A percentile compares a stretch with the other conserved stretches of the same genome.
Evolutionary conservation across 2,888 invertebrate species (phyloP).

Genomic region (Erebia ligea): DNA sequence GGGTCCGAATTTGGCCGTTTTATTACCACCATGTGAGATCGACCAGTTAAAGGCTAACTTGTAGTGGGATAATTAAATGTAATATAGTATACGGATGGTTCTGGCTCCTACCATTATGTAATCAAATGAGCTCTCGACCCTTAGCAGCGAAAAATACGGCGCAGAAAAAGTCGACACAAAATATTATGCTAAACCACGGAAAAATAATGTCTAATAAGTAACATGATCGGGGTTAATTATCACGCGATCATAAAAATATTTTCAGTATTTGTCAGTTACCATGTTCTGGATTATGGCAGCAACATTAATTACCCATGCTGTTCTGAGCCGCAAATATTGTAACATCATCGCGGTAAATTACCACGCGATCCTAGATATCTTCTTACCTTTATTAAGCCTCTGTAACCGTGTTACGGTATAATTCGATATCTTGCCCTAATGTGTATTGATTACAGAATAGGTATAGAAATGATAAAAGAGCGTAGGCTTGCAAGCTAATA

Average conservation of each 20-base stretch:
- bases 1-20: too few species aligned
- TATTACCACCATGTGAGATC: too few species aligned
- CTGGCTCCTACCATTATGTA: too few species aligned
- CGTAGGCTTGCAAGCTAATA: too few species aligned
- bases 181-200: background rate
- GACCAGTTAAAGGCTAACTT: too few species aligned
- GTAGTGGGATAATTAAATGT: too few species aligned
- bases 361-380: constrained; percentile 23
- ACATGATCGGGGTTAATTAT: background rate
- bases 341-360: constrained; percentile 25
- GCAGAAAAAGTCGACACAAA: too few species aligned
- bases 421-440: constrained; percentile 6
- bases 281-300: background rate
- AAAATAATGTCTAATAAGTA: background rate
- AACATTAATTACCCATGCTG: constrained; percentile 1
- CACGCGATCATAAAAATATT: background rate
- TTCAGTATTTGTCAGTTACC: constrained; percentile 3
- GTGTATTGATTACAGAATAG: background rate
- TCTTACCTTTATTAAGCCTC: constrained; percentile 19
- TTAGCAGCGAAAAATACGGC: too few species aligned
- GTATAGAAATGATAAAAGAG: background rate
- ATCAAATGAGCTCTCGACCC: too few species aligned
- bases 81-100: too few species aligned
- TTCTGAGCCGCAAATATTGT: constrained; percentile 15
- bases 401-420: constrained; percentile 9